Evolutionary conservation across 2,113 vertebrate species (phyloP).

Genomic region (Galbula dea): DNA sequence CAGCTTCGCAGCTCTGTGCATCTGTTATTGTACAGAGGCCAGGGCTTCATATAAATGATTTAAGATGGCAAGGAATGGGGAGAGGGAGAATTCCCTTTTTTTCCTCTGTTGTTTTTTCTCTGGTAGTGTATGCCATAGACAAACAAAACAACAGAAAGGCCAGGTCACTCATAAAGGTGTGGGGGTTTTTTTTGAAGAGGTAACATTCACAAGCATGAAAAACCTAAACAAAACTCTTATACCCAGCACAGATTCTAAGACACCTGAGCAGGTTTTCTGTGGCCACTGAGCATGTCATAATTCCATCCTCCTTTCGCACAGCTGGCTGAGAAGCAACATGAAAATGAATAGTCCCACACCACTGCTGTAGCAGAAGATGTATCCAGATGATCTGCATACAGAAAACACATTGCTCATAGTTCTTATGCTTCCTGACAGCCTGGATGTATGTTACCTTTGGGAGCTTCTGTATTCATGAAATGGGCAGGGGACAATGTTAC

Average conservation of each 20-base stretch:
- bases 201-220: neutral
- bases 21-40: neutral
- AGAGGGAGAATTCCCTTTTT: neutral
- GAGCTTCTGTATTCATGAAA: neutral
- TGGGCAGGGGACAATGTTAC: neutral
- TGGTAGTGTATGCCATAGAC: neutral
- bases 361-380: neutral
- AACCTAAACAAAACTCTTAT: neutral
- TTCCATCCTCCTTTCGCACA: neutral
- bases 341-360: neutral
- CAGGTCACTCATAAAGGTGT: neutral
- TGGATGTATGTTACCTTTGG: too few species aligned
- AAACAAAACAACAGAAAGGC: neutral
- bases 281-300: neutral
- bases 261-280: neutral
- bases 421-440: neutral
- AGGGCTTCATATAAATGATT: neutral
- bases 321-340: neutral
- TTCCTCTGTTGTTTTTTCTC: neutral
- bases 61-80: neutral
- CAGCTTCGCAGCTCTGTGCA: neutral
- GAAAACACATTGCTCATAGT: neutral
- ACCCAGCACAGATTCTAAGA: neutral
- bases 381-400: neutral
- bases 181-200: fast-evolving